Evolutionary conservation across 2,888 invertebrate species (phyloP).

Genomic region (Temnothorax rugatulus): DNA sequence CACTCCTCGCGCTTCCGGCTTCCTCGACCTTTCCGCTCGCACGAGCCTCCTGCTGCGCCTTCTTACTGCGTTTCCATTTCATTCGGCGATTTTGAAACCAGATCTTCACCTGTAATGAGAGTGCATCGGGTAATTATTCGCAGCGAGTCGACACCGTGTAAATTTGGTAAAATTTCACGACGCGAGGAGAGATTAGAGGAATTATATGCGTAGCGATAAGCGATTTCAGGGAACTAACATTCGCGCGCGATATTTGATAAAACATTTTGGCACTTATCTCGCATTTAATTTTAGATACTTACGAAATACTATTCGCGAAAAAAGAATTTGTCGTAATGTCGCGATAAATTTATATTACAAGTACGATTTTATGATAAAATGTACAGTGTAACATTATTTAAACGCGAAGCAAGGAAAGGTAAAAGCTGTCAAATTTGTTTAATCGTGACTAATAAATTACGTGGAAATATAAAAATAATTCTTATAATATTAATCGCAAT

Average conservation of each 20-base stretch:
- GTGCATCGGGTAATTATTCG: not conserved
- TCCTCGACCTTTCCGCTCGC: conserved; percentile 87
- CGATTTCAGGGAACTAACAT: conserved; percentile 22
- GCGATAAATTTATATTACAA: not conserved
- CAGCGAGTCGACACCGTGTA: not conserved
- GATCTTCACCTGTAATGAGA: conserved; percentile 93
- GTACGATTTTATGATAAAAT: not conserved
- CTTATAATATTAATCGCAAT: not conserved
- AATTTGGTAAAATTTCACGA: not conserved
- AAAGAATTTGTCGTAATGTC: not conserved
- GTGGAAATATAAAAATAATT: not conserved
- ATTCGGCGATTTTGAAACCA: conserved; percentile 99
- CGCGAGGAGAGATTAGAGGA: not conserved
- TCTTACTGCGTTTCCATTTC: conserved; percentile 99
- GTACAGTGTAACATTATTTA: not conserved
- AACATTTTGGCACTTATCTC: not conserved
- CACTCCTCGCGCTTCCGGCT: conserved; percentile 72
- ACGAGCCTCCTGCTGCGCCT: conserved; percentile 94
- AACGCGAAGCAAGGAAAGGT: not conserved
- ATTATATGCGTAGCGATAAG: conserved; percentile 7
- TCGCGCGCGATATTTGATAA: not conserved
- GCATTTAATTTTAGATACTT: conserved; percentile 27
- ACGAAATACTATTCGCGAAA: not conserved
- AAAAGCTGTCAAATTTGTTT: not conserved
- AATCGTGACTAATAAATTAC: not conserved